A percentile compares a stretch with the other conserved stretches of the same genome.
These are phyloP conservation scores for Indri indri DNA, from an alignment of 2,113 vertebrate species.

Conservation along the genomic window DNA sequence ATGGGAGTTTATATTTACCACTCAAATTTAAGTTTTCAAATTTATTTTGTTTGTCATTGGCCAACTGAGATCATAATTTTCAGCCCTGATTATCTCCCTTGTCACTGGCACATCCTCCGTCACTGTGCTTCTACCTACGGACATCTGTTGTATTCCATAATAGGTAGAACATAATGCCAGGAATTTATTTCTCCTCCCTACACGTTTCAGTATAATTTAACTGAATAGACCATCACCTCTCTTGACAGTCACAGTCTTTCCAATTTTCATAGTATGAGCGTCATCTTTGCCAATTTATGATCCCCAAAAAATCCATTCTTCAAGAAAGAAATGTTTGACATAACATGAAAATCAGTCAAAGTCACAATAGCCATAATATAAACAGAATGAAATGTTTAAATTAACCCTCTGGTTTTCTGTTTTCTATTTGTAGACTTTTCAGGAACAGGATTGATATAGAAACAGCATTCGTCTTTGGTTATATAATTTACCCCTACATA, in stretches of 20 bases:
- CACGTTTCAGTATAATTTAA: slow-evolving; percentile 29
- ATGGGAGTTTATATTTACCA: neutral
- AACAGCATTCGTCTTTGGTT: slow-evolving; percentile 27
- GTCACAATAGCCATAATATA: slow-evolving; percentile 34
- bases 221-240: neutral
- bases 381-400: slow-evolving; percentile 44
- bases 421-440: slow-evolving; percentile 35
- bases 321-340: slow-evolving; percentile 23
- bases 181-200: slow-evolving; percentile 32
- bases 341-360: slow-evolving; percentile 43
- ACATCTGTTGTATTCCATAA: neutral
- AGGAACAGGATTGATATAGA: slow-evolving; percentile 9
- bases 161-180: neutral
- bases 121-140: neutral
- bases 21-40: slow-evolving; percentile 46
- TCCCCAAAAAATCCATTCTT: neutral
- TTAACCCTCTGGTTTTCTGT: slow-evolving; percentile 3
- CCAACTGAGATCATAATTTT: neutral
- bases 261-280: neutral
- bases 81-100: neutral
- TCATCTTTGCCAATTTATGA: slow-evolving; percentile 1
- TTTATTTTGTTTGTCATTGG: slow-evolving; percentile 31
- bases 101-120: neutral
- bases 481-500: slow-evolving; percentile 12
- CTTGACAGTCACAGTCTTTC: neutral